Base-by-base conservation (phyloP, 2,888 invertebrate genomes). In the Idaea dimidiata region DNA sequence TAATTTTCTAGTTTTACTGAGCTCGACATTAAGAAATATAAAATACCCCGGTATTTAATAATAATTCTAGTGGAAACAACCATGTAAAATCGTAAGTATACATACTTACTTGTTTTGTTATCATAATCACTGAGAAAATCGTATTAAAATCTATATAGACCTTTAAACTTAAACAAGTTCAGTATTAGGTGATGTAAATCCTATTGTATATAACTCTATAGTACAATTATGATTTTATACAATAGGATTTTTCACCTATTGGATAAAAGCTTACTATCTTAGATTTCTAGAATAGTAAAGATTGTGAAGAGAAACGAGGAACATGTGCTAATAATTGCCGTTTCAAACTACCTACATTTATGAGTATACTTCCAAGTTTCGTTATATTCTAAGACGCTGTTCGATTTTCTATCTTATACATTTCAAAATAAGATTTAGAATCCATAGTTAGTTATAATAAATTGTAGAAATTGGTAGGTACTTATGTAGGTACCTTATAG, bases 271-370 rank as follows among this genome's bases (percentile, higher is more conserved):
- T 33, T 54, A 24, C n/a, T 55, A 18, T 17, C 57, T 18, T 18
- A 24, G 10, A 18, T 17, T 16, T 16, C 18, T 57, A 75, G 17
- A 76, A 77, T 75, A 72, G 77, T 77, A 76, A 79, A 62, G 63
- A 64, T 55, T 74, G 79, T 77, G 79, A 78, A 75, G 79, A 76
- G 79, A 79, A 79, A 80, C 73, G 73, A 74, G 67, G 74, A 79
- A 80, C 85, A 84, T 80, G 82, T 84, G 82, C 79, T 79, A 75
- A 81, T 85, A 83, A 84, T 84, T 83, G 80, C 80, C 71, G 65
- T 67, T 75, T 74, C 72, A 75, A 77, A 78, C 78, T 80, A 80
- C 79, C 73, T 76, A 75, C 72, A 72, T 63, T 65, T 65, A 43
- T 14, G 43, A 43, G 43, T 14, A 43, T 43, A 71, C 74, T 67